Conservation (phyloP, 2,888 invertebrate species). For the Melanchra persicariae region DNA sequence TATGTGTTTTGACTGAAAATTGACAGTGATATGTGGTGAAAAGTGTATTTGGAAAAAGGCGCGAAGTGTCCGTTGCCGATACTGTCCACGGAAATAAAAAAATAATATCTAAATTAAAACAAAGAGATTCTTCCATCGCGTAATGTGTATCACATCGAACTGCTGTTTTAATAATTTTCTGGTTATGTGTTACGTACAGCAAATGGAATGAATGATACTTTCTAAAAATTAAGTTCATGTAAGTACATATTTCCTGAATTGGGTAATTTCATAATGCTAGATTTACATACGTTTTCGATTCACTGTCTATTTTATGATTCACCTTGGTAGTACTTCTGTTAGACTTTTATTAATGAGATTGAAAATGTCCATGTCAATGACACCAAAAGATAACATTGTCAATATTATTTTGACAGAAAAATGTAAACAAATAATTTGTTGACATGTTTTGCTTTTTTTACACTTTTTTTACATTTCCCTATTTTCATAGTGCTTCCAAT, state of each 20-base stretch:
- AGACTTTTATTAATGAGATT: neutral
- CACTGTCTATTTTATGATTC: neutral
- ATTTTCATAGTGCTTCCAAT: neutral
- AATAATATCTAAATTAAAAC: constrained; percentile 72
- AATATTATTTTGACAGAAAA: constrained; percentile 62
- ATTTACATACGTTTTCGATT: constrained; percentile 18
- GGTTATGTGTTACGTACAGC: constrained; percentile 64
- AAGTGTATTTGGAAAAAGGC: constrained; percentile 84
- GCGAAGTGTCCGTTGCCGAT: constrained; percentile 81
- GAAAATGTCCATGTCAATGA: constrained; percentile 22
- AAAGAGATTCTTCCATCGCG: constrained; percentile 67
- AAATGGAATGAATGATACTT: constrained; percentile 75
- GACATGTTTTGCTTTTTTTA: constrained; percentile 38
- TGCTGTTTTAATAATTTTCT: constrained; percentile 67
- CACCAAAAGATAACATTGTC: constrained; percentile 28
- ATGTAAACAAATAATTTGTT: constrained; percentile 64
- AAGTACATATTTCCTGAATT: constrained; percentile 71
- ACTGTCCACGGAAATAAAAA: constrained; percentile 70
- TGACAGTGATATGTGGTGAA: constrained; percentile 67
- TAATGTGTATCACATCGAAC: constrained; percentile 59
- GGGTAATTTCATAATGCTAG: constrained; percentile 43
- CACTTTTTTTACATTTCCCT: constrained; percentile 5
- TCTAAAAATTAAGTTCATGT: constrained; percentile 84
- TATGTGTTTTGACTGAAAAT: constrained; percentile 49
- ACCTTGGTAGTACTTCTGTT: neutral